A percentile compares a stretch with the other conserved stretches of the same genome.
Evolutionary conservation across 2,888 invertebrate species (phyloP).

Genomic region (Lasioglossum oenotherae): DNA sequence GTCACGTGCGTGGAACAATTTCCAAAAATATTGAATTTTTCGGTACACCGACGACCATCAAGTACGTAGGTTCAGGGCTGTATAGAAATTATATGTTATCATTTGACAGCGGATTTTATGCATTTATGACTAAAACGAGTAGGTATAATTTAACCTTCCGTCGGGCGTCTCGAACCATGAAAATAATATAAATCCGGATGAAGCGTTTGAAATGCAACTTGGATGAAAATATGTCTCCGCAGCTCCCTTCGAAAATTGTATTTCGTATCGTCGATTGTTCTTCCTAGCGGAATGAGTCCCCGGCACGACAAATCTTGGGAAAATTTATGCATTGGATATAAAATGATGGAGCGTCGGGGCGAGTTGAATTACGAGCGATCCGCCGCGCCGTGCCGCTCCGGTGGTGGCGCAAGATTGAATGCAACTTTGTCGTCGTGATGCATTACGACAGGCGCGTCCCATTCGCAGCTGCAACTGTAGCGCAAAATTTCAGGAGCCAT

Average conservation of each 20-base stretch:
- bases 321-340: conserved; percentile 49
- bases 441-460: conserved; percentile 7
- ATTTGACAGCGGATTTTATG: too few relatives aligned
- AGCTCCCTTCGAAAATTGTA: not conserved
- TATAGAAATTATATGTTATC: too few relatives aligned
- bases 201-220: not conserved
- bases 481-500: not conserved
- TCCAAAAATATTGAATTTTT: too few relatives aligned
- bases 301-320: not conserved
- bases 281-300: too few relatives aligned
- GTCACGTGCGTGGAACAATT: too few relatives aligned
- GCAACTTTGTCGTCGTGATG: conserved; percentile 29
- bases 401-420: conserved; percentile 35
- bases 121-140: too few relatives aligned
- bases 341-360: conserved; percentile 37
- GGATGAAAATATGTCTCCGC: not conserved
- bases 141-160: too few relatives aligned
- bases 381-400: not conserved
- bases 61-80: too few relatives aligned
- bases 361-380: conserved; percentile 34
- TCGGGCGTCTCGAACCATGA: not conserved
- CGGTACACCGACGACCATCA: too few relatives aligned
- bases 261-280: conserved; percentile 13
- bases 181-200: not conserved
- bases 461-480: conserved; percentile 1